These are phyloP conservation scores for Leuciscus waleckii DNA, from an alignment of 2,797 vertebrate species.

Conservation along the genomic window DNA sequence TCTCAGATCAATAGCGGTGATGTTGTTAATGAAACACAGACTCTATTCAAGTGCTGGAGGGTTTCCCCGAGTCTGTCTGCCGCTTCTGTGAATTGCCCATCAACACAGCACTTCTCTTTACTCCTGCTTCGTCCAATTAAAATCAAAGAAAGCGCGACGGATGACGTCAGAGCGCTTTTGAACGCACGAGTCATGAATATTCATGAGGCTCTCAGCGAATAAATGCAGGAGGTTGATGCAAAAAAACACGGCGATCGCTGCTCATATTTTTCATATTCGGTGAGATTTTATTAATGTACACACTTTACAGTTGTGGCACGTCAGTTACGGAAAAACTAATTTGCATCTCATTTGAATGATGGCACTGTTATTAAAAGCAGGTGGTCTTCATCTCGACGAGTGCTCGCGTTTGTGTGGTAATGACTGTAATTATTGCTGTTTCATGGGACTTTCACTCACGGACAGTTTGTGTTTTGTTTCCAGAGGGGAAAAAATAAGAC, in stretches of 20 bases:
- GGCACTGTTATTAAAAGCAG: slow-evolving; percentile 31
- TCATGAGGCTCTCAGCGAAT: slow-evolving; percentile 75
- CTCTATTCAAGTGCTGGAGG: slow-evolving; percentile 6
- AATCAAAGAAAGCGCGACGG: slow-evolving; percentile 69
- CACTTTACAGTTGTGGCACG: background rate
- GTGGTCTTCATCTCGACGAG: slow-evolving; percentile 1
- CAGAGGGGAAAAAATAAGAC: background rate
- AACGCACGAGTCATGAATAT: slow-evolving; percentile 78
- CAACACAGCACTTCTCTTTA: slow-evolving; percentile 60
- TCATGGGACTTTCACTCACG: background rate
- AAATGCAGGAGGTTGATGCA: background rate
- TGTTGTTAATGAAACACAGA: background rate
- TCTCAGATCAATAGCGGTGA: slow-evolving; percentile 13
- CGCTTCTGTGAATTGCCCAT: background rate
- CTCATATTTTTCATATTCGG: background rate
- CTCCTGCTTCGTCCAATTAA: slow-evolving; percentile 70
- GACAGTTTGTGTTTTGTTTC: background rate
- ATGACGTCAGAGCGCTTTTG: slow-evolving; percentile 75
- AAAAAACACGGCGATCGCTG: slow-evolving; percentile 29
- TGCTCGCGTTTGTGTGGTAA: background rate
- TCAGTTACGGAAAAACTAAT: background rate
- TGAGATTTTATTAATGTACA: background rate
- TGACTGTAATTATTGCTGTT: slow-evolving; percentile 28
- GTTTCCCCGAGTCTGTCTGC: slow-evolving; percentile 2
- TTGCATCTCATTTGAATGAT: slow-evolving; percentile 13